Evolutionary conservation across 2,888 invertebrate genomes (phyloP).

Genomic region (Rhogogaster chlorosoma): DNA sequence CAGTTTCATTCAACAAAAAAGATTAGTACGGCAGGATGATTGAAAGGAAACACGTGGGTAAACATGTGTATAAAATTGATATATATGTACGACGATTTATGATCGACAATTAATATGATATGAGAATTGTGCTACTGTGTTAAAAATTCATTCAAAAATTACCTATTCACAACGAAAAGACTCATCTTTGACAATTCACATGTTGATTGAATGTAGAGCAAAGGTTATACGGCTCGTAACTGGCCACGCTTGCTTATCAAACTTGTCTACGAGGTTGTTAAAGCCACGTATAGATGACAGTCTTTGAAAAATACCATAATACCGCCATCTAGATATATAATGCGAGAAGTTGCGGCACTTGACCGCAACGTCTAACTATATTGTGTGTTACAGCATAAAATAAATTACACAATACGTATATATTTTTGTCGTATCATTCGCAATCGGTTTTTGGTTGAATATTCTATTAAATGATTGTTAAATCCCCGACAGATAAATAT

Average conservation of each 20-base stretch:
- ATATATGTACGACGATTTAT: not conserved
- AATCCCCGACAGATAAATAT: not conserved
- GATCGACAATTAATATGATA: not conserved
- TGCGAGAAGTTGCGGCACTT: not conserved
- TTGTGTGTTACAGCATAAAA: too few species aligned
- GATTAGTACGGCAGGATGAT: not conserved
- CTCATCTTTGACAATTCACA: constrained; percentile 79
- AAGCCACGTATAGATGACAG: not conserved
- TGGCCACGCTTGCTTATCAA: not conserved
- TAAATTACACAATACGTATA: not conserved
- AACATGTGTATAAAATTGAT: constrained; percentile 59
- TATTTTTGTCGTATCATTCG: not conserved
- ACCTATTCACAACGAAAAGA: constrained; percentile 87
- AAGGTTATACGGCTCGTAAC: not conserved
- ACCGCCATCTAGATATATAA: not conserved
- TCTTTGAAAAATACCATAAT: not conserved
- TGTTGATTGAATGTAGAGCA: not conserved
- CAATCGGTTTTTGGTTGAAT: not conserved
- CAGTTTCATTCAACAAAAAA: not conserved
- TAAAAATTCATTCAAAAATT: constrained; percentile 62
- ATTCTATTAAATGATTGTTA: not conserved
- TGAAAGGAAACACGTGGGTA: not conserved
- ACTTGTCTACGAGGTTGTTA: not conserved
- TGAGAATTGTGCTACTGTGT: constrained; percentile 1
- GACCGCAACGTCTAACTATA: not conserved